A percentile compares a stretch with the other conserved stretches of the same genome.
These are phyloP conservation scores for Heliothis virescens DNA, from an alignment of 1,140 invertebrate species.

Conservation along the genomic window DNA sequence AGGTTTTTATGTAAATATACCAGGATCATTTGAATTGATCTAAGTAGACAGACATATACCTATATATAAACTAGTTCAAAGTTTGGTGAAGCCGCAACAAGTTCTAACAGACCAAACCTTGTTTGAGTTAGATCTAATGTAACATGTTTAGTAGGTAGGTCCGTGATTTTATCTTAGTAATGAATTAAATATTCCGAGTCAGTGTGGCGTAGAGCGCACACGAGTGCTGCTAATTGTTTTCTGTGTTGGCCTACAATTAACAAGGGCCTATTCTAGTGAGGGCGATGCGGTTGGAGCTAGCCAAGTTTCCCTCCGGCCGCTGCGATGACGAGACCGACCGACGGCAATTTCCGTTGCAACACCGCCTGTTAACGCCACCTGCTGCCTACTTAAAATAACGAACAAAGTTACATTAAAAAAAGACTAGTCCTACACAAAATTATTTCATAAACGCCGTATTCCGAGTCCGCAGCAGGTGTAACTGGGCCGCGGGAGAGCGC, in stretches of 20 bases:
- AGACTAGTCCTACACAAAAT: constrained; percentile 39
- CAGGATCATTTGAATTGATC: neutral
- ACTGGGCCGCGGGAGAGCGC: constrained; percentile 38
- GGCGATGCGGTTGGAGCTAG: constrained; percentile 53
- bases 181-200: constrained; percentile 44
- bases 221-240: constrained; percentile 65
- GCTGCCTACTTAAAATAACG: constrained; percentile 66
- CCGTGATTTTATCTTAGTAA: constrained; percentile 41
- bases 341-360: constrained; percentile 71
- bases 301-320: constrained; percentile 58
- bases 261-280: constrained; percentile 50
- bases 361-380: constrained; percentile 70
- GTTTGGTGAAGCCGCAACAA: constrained; percentile 11
- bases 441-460: constrained; percentile 51
- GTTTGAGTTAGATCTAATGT: constrained; percentile 29
- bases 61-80: constrained; percentile 7
- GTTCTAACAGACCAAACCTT: constrained; percentile 31
- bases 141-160: constrained; percentile 32
- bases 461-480: constrained; percentile 54
- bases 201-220: constrained; percentile 10
- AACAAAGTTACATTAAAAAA: constrained; percentile 58
- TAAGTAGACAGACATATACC: neutral
- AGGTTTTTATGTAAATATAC: no score
- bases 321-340: constrained; percentile 55
- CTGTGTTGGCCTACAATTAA: constrained; percentile 70